Evolutionary conservation across 2,888 invertebrate genomes (phyloP).

Genomic region (Blera fallax): DNA sequence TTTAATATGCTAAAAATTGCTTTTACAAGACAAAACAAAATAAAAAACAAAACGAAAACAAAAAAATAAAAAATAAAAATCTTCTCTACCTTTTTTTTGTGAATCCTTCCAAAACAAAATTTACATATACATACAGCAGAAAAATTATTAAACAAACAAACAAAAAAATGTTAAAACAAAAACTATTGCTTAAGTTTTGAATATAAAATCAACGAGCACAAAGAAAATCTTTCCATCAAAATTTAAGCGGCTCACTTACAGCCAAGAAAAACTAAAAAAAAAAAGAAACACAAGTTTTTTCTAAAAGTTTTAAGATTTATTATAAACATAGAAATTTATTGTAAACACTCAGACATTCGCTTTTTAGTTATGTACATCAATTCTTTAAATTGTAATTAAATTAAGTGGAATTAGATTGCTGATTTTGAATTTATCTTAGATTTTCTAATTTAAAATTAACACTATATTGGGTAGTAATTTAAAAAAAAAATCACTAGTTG

Average conservation of each 20-base stretch:
- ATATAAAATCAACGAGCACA: constrained; percentile 66
- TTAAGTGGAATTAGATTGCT: neutral
- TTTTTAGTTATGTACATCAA: constrained; percentile 33
- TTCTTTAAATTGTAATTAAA: neutral
- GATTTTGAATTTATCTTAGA: neutral
- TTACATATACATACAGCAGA: constrained; percentile 66
- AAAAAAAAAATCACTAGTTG: neutral
- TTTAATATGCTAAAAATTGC: constrained; percentile 74
- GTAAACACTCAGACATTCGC: constrained; percentile 60
- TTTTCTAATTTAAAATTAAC: neutral
- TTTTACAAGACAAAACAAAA: constrained; percentile 62
- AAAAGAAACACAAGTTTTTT: constrained; percentile 49
- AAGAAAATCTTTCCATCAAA: constrained; percentile 71
- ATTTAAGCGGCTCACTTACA: constrained; percentile 71
- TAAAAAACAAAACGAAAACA: constrained; percentile 53
- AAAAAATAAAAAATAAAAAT: constrained; percentile 71
- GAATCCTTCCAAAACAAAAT: constrained; percentile 71
- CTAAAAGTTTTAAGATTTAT: constrained; percentile 57
- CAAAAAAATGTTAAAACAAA: constrained; percentile 50
- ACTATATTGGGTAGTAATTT: neutral
- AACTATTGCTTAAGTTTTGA: constrained; percentile 70
- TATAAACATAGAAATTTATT: constrained; percentile 44
- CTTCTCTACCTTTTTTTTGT: constrained; percentile 76
- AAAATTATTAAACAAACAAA: constrained; percentile 54
- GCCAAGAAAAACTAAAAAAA: constrained; percentile 55